Evolutionary conservation across 1,140 invertebrate species (phyloP), one percentile per base, ranked within the genome.

Genomic region (Lucilia sericata): DNA sequence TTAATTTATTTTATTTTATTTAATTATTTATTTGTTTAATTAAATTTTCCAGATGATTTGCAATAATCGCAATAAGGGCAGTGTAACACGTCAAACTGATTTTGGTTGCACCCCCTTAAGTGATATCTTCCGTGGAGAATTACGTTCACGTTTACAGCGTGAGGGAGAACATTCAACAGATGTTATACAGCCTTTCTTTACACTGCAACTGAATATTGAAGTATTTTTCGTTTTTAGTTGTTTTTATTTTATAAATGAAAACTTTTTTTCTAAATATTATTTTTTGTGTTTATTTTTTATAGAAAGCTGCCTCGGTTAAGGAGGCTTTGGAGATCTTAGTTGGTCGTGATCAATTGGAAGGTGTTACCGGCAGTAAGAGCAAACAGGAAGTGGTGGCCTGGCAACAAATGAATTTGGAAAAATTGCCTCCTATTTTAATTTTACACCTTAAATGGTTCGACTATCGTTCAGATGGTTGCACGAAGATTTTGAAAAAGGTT

Each of bases 121-220:
- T 30, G 96, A 98, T 87, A 98, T 99, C 85, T 98, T 99, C 92
- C 94, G 96, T 82, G 98, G 98, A 19, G 95, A 97, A 88, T 93
- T 98, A 65, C 94, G 97, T 81, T 96, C 96, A n/a, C 94, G 95
- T 12, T 93, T 98, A 80, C 95, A 95, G 84, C 94, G 96, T 85
- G 93, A 94, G 55, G 94, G 95, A 30, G 95, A 95, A 85, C 93
- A 94, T 89, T 92, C 95, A 75, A 96, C 96, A 2, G 95, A 96
- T 88, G 95, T 95, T 86, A 95, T 98, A 84, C 96, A 98, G 91
- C 97, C 98, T 5, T 99, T 99, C 91, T 98, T 98, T 89, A 98
- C 97, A 4, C 92, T 99, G 14, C 97, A 97, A 89, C 93, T 99
- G 51, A 98, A 99, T 88, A 98, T 99, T 87, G 97, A 98, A 93